Percentiles rank a stretch among this genome's conserved stretches.
Evolutionary conservation across 2,888 invertebrate species (phyloP).

Genomic region (Baccha elongata): DNA sequence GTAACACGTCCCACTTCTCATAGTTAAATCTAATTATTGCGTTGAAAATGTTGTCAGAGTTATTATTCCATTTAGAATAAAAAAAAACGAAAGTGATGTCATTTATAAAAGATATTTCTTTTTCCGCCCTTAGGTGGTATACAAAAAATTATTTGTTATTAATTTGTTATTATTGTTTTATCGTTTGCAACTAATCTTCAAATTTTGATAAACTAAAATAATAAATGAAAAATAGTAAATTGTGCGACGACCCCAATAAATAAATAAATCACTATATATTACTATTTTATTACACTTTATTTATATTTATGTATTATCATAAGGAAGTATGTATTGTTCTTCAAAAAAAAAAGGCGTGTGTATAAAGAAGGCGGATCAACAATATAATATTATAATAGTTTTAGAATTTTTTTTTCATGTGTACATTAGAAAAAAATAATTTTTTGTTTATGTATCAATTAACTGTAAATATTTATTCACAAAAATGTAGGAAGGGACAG

Average conservation of each 20-base stretch:
- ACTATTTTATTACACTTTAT: slow-evolving; percentile 53
- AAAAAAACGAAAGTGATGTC: background rate
- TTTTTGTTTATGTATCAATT: slow-evolving; percentile 46
- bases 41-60: slow-evolving; percentile 29
- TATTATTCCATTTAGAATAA: slow-evolving; percentile 4
- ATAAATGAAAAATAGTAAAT: slow-evolving; percentile 6
- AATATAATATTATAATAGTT: slow-evolving; percentile 30
- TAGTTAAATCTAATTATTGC: slow-evolving; percentile 18
- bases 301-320: slow-evolving; percentile 54
- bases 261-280: slow-evolving; percentile 7
- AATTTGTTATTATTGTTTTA: slow-evolving; percentile 69
- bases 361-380: slow-evolving; percentile 50
- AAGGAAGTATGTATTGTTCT: slow-evolving; percentile 38
- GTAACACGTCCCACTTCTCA: background rate
- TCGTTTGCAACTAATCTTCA: slow-evolving; percentile 41
- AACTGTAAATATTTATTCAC: slow-evolving; percentile 66
- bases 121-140: background rate
- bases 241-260: slow-evolving; percentile 20
- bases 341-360: slow-evolving; percentile 34
- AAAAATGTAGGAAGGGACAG: slow-evolving; percentile 2
- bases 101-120: slow-evolving; percentile 11
- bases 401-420: slow-evolving; percentile 42
- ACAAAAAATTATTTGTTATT: slow-evolving; percentile 46
- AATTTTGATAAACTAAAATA: slow-evolving; percentile 23
- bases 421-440: slow-evolving; percentile 52